Conservation (phyloP, 1,140 invertebrate genomes). For the Atta cephalotes region DNA sequence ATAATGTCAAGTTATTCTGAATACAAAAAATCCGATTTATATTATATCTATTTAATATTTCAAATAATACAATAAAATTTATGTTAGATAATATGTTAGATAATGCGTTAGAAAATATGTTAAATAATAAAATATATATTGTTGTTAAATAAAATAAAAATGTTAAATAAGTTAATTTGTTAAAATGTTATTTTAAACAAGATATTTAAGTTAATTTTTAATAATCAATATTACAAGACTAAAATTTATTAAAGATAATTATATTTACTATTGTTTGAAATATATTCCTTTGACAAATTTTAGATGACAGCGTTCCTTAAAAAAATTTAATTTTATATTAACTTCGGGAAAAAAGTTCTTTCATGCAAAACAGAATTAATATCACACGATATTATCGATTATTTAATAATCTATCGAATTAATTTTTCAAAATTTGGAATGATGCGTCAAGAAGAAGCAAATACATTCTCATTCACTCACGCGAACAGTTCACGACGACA, state of each 20-base stretch:
- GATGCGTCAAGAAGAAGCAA: conserved; percentile 14
- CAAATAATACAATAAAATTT: not conserved
- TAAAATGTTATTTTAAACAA: not conserved
- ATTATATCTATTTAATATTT: not conserved
- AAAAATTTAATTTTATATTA: not conserved
- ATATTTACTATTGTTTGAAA: not conserved
- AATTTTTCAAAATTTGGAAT: conserved; percentile 1
- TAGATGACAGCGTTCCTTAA: not conserved
- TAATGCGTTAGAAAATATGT: too few species aligned
- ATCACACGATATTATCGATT: not conserved
- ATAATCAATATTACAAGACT: not conserved
- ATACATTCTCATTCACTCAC: conserved; percentile 37
- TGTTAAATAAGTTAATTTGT: not conserved
- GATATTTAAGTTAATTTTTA: not conserved
- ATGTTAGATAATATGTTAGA: not conserved
- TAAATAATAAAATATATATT: not conserved
- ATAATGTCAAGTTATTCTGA: not conserved
- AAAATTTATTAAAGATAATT: not conserved
- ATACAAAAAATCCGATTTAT: not conserved
- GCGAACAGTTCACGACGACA: conserved; percentile 35
- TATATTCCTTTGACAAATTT: not conserved
- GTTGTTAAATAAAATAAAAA: not conserved
- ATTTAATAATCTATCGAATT: not conserved
- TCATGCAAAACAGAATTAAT: not conserved
- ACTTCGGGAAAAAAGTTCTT: not conserved